Evolutionary conservation across 1,140 invertebrate genomes (phyloP), one percentile per base, ranked within the genome.

Genomic region (Tetragnatha versicolor): DNA sequence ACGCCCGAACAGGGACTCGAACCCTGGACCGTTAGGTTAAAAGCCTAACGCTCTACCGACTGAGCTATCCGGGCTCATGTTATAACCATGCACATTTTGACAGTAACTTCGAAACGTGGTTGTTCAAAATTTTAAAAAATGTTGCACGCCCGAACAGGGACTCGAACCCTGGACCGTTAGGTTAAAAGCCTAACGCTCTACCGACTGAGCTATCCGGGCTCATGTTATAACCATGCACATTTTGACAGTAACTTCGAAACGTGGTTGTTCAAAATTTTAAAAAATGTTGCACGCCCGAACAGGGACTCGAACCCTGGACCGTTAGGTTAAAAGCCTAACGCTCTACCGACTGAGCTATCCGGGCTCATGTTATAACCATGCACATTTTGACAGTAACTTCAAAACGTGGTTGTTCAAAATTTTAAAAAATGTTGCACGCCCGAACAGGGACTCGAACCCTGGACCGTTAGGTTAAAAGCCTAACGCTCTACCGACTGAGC

Each of bases 391-490:
- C n/a, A n/a, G n/a, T n/a, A n/a, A n/a, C n/a, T n/a, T n/a, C n/a
- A n/a, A n/a, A n/a, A n/a, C n/a, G n/a, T n/a, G n/a, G n/a, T n/a
- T n/a, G n/a, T n/a, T n/a, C n/a, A n/a, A n/a, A n/a, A n/a, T n/a
- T n/a, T n/a, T n/a, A n/a, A n/a, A n/a, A n/a, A n/a, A n/a, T n/a
- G n/a, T n/a, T n/a, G n/a, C n/a, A n/a, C 42, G 68, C 68, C 68
- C 68, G 68, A 72, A 72, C 68, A 72, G 68, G 68, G 68, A 72
- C 68, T 72, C 68, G 68, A 72, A 72, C 68, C 68, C 68, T 72
- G 68, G 68, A 72, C 68, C 68, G 68, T 72, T 72, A 72, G 47
- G 47, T 72, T 55, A 72, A 72, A 72, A 72, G 68, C 68, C 68
- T 58, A 72, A 72, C 68, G 68, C 68, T 72, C 68, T 72, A 72